Base-by-base conservation (phyloP, 2,888 invertebrate genomes). In the Ichneumoninae sp. region DNA sequence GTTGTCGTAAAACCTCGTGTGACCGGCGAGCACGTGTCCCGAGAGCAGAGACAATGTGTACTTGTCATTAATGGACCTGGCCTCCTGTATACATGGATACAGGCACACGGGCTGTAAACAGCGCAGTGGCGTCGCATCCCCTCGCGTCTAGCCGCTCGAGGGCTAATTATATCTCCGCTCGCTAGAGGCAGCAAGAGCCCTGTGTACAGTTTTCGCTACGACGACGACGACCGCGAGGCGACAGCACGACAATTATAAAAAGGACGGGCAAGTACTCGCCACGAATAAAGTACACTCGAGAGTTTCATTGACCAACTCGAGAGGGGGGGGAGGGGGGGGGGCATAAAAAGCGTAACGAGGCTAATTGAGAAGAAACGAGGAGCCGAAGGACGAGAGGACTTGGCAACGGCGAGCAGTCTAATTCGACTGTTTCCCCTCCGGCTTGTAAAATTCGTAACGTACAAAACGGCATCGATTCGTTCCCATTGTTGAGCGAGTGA, bases 241-340 rank as follows among this genome's bases (percentile, higher is more conserved):
- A 78, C 68, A 50, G 78, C 44, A 40, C 60, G 68, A 68, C 80
- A 72, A 80, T 80, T 76, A 83, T 77, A 77, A 84, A 72, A 72
- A 83, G 62, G 62, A 30, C 62, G 60, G 60, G 47, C 16, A 69
- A 13, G 19, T 19, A 50, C 40, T 70, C 52, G 36, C 80, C 68
- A 68, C 68, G 60, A 71, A 83, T 72, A 26, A 50, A 19, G 19
- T 62, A 62, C 57, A 22, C 52, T 33, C 52, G 52, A 66, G 44
- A 22, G 78, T 44, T 68, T 50, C 60, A 33, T 16, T 19, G 47
- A 26, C 33, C 10, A 33, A 69, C 65, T 33, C 22, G 16, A 50
- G 7, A 54, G 36, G 5, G 7, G 3, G 19, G 19, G 30, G 30
- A 4, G 5, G 30, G 30, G 10, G 40, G 8, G 1, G 10, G 10